Evolutionary conservation across 1,140 invertebrate species (phyloP).

Genomic region (Drosophila nebulosa): DNA sequence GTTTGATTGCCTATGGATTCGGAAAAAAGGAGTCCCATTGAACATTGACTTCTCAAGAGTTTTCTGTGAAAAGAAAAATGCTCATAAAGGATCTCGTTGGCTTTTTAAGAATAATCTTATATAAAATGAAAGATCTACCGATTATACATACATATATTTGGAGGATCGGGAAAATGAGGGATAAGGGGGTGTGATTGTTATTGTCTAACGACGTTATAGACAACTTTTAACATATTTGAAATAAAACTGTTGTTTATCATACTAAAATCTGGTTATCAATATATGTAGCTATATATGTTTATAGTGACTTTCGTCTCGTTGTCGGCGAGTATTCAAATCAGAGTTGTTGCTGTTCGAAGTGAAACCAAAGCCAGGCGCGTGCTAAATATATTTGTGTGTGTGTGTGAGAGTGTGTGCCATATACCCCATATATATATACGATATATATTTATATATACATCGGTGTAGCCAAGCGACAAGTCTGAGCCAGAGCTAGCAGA

Average conservation of each 20-base stretch:
- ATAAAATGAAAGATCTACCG: no score
- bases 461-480: constrained; percentile 29
- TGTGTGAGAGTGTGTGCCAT: constrained; percentile 18
- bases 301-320: constrained; percentile 19
- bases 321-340: constrained; percentile 49
- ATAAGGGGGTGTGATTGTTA: not conserved
- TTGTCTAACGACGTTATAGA: constrained; percentile 43
- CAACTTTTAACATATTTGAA: constrained; percentile 44
- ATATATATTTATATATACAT: constrained; percentile 6
- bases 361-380: constrained; percentile 44
- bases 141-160: no score
- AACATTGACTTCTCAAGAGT: no score
- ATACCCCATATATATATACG: constrained; percentile 15
- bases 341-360: constrained; percentile 25
- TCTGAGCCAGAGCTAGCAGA: constrained; percentile 27
- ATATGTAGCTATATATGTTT: constrained; percentile 14
- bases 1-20: no score
- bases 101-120: no score
- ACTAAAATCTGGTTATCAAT: constrained; percentile 63
- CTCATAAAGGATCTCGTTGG: no score
- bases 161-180: no score
- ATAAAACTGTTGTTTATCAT: constrained; percentile 59
- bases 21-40: no score
- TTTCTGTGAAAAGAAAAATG: no score
- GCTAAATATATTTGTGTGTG: constrained; percentile 17